Conservation (phyloP, 2,113 vertebrate genomes). For the Cinclus cinclus region DNA sequence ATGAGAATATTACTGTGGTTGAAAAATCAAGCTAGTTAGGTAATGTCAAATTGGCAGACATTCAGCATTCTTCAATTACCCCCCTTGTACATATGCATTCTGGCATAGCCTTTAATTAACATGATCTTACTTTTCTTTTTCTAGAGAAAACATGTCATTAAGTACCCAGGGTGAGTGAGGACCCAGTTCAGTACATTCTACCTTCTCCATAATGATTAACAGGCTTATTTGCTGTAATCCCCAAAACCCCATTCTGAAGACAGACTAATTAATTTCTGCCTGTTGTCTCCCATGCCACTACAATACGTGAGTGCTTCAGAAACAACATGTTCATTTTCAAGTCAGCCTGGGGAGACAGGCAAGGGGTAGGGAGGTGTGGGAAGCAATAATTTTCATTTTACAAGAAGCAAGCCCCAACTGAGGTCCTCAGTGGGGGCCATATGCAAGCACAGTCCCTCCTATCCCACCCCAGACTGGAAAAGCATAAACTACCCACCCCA, state of each 20-base stretch:
- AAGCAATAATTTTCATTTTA: neutral
- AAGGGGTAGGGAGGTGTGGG: neutral
- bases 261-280: conserved; percentile 42
- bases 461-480: neutral
- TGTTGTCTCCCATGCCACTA: neutral
- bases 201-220: conserved; percentile 25
- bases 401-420: neutral
- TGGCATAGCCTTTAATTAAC: conserved; percentile 44
- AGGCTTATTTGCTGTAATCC: conserved; percentile 39
- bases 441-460: neutral
- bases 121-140: neutral
- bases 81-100: conserved; percentile 15
- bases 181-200: conserved; percentile 1
- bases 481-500: neutral
- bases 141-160: conserved; percentile 43
- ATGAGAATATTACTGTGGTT: neutral
- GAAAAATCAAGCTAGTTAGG: conserved; percentile 47
- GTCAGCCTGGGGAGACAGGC: neutral
- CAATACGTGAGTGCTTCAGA: neutral
- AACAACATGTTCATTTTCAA: neutral
- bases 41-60: conserved; percentile 30
- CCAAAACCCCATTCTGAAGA: neutral
- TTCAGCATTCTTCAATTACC: conserved; percentile 31
- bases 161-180: neutral
- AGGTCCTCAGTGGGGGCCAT: neutral